Percentiles rank a stretch among this genome's conserved stretches.
phyloP scores from a whole-genome alignment of 2,113 vertebrate genomes.

The Notechis scutatus region DNA sequence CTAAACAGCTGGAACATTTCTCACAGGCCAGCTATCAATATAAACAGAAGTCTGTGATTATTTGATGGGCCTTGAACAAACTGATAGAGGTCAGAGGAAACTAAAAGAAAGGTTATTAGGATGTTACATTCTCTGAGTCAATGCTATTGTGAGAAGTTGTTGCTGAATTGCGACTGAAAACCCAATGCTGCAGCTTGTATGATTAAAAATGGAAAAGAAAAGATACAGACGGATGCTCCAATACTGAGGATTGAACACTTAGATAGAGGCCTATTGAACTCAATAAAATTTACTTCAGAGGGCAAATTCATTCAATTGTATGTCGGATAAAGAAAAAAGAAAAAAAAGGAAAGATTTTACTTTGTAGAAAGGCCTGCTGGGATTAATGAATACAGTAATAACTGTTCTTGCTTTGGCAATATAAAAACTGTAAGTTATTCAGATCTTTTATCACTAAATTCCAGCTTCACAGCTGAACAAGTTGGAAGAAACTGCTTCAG shows the following conservation, averaged over 20 bases:
- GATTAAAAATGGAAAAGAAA: background rate
- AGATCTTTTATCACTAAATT: background rate
- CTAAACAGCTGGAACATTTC: background rate
- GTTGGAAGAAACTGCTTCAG: background rate
- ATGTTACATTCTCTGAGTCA: background rate
- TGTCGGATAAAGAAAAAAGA: background rate
- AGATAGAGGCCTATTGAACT: background rate
- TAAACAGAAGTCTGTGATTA: background rate
- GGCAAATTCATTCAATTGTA: background rate
- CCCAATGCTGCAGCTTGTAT: background rate
- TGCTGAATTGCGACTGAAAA: background rate
- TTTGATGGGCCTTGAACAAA: slow-evolving; percentile 9
- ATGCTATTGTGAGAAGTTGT: background rate
- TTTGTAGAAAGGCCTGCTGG: background rate
- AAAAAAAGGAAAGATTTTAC: background rate
- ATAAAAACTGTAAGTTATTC: background rate
- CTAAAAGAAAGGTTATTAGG: background rate
- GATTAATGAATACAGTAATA: background rate
- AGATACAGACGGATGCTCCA: background rate
- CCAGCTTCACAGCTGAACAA: background rate
- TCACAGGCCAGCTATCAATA: background rate
- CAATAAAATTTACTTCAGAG: background rate
- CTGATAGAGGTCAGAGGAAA: background rate
- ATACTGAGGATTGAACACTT: background rate
- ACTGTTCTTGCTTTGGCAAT: background rate